Base-by-base conservation (phyloP, 2,797 vertebrate genomes). In the Pterois miles region DNA sequence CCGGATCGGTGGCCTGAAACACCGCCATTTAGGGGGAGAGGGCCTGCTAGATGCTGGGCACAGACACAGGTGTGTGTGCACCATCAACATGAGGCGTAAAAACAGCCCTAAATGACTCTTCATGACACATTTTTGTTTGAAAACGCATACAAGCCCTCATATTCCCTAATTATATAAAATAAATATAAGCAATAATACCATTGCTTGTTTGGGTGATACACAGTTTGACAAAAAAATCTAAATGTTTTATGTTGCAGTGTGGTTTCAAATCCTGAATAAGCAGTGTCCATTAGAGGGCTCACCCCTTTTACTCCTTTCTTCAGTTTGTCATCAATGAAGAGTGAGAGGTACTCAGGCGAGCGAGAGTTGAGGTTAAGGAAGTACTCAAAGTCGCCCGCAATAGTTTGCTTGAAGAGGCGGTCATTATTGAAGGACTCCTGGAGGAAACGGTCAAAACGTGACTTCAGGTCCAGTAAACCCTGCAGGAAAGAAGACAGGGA, bases 241-340 rank as follows among this genome's bases (percentile, higher is more conserved):
- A 50, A 33, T 18, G 10, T 58, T 65, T 36, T 34, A 43, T n/a
- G 46, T 9, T 54, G 9, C 38, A 57, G 31, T 57, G 18, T 56
- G n/a, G 3, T 48, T 34, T 65, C 43, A 74, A 36, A 85, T 68
- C 52, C 12, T 53, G 12, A 34, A 43, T 57, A 8, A 59, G 3
- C 54, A 73, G 4, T 7, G 50, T 70, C 48, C 6, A 62, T 63
- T n/a, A 57, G 25, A 64, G 4, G 10, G 94, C 98, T 97, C 91
- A 99, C 98, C 92, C 98, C 98, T 95, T 99, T 99, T 10, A 99
- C 98, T 81, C 98, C 98, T 87, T 99, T 99, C 94, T 99, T 99
- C 88, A 99, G 94, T 84, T 99, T 99, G 94, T 99, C 98, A 14
- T 99, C 98, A 83, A 99, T 99, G 95, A 99, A 99, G 93, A 99